Base-by-base conservation (phyloP, 2,888 invertebrate species). In the Brachyptera risi region DNA sequence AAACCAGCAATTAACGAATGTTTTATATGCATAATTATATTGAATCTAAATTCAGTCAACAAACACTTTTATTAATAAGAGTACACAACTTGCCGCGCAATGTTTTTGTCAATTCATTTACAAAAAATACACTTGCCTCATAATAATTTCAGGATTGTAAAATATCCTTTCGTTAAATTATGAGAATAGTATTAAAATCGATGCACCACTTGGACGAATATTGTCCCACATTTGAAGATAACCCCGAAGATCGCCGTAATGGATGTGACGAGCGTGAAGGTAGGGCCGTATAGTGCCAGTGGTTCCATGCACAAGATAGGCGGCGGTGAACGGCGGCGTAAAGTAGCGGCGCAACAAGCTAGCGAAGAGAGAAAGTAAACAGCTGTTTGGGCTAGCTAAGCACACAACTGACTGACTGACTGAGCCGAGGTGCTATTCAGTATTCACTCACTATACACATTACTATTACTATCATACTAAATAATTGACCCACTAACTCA, bases 401-500 rank as follows among this genome's bases (percentile, higher is more conserved):
- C 54, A 4, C 54, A 5, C 61, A 23, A 11, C 31, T 11, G 51
- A 51, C 51, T 51, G 51, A 51, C 49, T 49, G 26, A 3, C 4
- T 49, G 2, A 13, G 13, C 24, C 24, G 23, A 49, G 42, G 15
- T 17, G 42, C 42, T 17, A 42, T 21, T 42, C n/a, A 7, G 15
- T 2, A n/a, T n/a, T 42, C 15, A 21, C 42, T 42, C n/a, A n/a
- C 5, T 21, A 19, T 42, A 51, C 50, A n/a, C 5, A 17, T 42
- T 42, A 51, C 50, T 51, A 27, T 51, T 51, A n/a, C 50, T 51
- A 27, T 17, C 31, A 21, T 31, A 31, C 19, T 19, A 21, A 54
- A 54, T 54, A 17, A 54, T 54, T 65, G 65, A 65, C 65, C 63
- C 59, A 65, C 63, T 65, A 65, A 65, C 65, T 65, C 56, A 65